A percentile compares a stretch with the other conserved stretches of the same genome.
Conservation (phyloP, 1,140 invertebrate species). For the Drosophila jambulina region DNA sequence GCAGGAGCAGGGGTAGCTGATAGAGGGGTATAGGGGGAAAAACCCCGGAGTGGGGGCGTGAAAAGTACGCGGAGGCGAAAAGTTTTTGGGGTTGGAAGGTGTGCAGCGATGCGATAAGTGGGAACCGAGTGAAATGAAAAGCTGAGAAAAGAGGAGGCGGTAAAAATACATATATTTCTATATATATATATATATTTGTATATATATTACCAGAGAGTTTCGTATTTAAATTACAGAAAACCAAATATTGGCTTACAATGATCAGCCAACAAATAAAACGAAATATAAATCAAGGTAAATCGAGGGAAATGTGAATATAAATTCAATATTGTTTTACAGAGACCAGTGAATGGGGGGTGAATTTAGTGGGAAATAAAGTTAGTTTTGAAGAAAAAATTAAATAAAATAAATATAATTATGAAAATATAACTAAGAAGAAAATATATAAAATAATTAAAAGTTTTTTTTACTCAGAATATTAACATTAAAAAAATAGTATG, state of each 20-base stretch:
- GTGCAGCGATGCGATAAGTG: constrained; percentile 66
- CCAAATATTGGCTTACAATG: constrained; percentile 32
- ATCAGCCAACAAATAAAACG: constrained; percentile 2
- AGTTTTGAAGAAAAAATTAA: background rate
- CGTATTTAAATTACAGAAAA: constrained; percentile 8
- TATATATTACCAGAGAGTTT: constrained; percentile 9
- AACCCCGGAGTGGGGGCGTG: background rate
- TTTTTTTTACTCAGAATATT: no score
- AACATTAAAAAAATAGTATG: no score
- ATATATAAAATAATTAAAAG: no score
- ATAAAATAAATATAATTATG: background rate
- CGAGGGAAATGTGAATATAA: background rate
- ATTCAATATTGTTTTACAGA: background rate
- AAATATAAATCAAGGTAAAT: background rate
- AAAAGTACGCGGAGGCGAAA: constrained; percentile 11
- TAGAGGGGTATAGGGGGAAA: background rate
- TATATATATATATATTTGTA: constrained; percentile 2
- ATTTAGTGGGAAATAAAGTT: background rate
- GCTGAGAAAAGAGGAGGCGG: background rate
- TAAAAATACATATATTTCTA: constrained; percentile 3
- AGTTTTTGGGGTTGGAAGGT: constrained; percentile 32
- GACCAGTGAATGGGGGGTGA: no score
- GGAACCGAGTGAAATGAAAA: constrained; percentile 18
- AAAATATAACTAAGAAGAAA: background rate
- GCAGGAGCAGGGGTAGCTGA: background rate